Conservation (phyloP, 1,140 invertebrate genomes). For the Watersipora subatra region DNA sequence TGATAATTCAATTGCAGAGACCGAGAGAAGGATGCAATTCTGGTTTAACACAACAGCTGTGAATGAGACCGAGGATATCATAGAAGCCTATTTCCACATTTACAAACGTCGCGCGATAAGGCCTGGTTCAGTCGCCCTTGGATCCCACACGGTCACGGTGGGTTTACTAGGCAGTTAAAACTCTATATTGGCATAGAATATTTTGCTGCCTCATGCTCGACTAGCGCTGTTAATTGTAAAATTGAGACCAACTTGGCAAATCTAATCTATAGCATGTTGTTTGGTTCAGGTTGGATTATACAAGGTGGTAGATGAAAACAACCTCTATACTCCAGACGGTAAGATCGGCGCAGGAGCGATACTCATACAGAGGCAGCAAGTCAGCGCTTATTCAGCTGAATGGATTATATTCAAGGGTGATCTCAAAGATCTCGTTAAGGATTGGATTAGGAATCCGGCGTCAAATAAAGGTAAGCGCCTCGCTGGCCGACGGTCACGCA, state of each 20-base stretch:
- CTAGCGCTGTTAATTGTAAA: no score
- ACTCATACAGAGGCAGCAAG: not conserved
- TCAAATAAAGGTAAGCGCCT: slow-evolving; percentile 1
- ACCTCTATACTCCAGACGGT: not conserved
- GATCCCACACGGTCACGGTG: not conserved
- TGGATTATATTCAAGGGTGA: not conserved
- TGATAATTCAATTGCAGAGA: slow-evolving; percentile 2
- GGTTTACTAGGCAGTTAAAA: no score
- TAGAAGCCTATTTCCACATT: slow-evolving; percentile 1
- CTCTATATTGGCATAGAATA: no score
- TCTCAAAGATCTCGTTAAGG: not conserved
- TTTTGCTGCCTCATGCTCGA: no score
- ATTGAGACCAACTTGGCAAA: no score
- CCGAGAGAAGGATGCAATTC: slow-evolving; percentile 2
- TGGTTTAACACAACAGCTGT: not conserved
- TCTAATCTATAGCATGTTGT: no score
- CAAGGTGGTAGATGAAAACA: not conserved
- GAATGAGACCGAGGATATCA: not conserved
- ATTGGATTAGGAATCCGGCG: not conserved
- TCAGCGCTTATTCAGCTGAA: not conserved
- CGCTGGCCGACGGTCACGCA: not conserved
- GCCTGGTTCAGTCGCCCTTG: not conserved
- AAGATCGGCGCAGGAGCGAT: not conserved
- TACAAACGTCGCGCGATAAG: not conserved
- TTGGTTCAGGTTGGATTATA: not conserved